A percentile compares a stretch with the other conserved stretches of the same genome.
These are phyloP conservation scores for Scaptomyza polygonia DNA, from an alignment of 2,888 invertebrate species.

Conservation along the genomic window DNA sequence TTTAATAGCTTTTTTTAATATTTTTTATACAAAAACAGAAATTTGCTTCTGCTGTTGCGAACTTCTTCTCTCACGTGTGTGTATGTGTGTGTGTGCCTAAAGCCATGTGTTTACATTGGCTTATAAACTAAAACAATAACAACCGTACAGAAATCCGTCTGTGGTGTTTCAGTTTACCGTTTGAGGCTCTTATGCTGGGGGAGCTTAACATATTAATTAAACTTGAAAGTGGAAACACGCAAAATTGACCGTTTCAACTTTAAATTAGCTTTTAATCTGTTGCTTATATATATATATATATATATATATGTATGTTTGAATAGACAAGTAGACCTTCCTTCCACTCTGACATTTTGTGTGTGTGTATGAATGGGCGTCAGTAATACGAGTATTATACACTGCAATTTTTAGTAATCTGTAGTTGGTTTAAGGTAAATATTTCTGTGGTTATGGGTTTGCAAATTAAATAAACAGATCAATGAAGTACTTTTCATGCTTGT, in stretches of 20 bases:
- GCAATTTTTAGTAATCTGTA: not conserved
- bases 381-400: slow-evolving; percentile 7
- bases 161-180: slow-evolving; percentile 57
- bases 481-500: no score
- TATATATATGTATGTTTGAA: slow-evolving; percentile 42
- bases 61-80: slow-evolving; percentile 14
- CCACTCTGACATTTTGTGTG: slow-evolving; percentile 1
- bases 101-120: slow-evolving; percentile 36
- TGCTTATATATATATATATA: slow-evolving; percentile 68
- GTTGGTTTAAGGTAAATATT: not conserved
- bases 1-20: slow-evolving; percentile 31
- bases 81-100: slow-evolving; percentile 21
- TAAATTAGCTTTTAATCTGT: slow-evolving; percentile 78
- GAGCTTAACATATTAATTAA: slow-evolving; percentile 77
- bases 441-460: no score
- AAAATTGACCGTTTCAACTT: slow-evolving; percentile 60
- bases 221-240: slow-evolving; percentile 62
- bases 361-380: slow-evolving; percentile 2
- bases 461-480: no score
- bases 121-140: slow-evolving; percentile 25
- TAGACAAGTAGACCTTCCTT: slow-evolving; percentile 40
- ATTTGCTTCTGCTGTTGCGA: no score
- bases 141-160: slow-evolving; percentile 8
- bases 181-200: slow-evolving; percentile 50
- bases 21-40: slow-evolving; percentile 16